Evolutionary conservation across 2,888 invertebrate genomes (phyloP), one percentile per base, ranked within the genome.

Genomic region (Scaptomyza parva): DNA sequence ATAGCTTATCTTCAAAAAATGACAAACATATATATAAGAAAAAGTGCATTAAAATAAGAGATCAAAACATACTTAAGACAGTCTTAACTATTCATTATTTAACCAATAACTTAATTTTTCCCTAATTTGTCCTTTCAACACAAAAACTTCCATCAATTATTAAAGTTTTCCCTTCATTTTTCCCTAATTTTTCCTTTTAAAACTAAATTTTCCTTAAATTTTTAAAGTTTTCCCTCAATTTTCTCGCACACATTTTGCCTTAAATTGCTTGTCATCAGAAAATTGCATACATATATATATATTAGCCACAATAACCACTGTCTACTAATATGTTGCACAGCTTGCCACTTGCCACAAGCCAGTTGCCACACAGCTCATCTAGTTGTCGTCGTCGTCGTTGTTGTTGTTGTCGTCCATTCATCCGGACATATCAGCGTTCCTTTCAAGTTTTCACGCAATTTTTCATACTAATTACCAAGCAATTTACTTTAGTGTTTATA

Each of bases 401-500:
- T 62, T 26, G 28, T 62, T 24, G 48, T 62, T 24, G 24, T 50
- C 33, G 64, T 40, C 30, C 62, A 22, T 28, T 26, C 40, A 28
- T 20, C 11, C 47, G 33, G 40, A 39, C 39, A 69, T 59, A 68
- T 69, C 28, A 65, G 37, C 55, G 55, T 35, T 11, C 60, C 55
- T 76, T 64, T 64, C 65, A 76, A 76, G 60, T 75, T 70, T 87
- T 62, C 61, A 82, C 86, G 70, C 88, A 85, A 81, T 87, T 82
- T 86, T 83, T 88, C 70, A 71, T 73, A 88, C 83, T 84, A 84
- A 84, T 88, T 84, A 84, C 83, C 70, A 82, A 86, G 88, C 88
- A 88, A 88, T 88, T 84, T 83, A 78, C 79, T 86, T 88, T 79
- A 82, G 79, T 83, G 83, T 86, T 86, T 88, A 72, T 83, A 83